Conservation (phyloP, 2,888 invertebrate species). For the Enchytraeus crypticus region DNA sequence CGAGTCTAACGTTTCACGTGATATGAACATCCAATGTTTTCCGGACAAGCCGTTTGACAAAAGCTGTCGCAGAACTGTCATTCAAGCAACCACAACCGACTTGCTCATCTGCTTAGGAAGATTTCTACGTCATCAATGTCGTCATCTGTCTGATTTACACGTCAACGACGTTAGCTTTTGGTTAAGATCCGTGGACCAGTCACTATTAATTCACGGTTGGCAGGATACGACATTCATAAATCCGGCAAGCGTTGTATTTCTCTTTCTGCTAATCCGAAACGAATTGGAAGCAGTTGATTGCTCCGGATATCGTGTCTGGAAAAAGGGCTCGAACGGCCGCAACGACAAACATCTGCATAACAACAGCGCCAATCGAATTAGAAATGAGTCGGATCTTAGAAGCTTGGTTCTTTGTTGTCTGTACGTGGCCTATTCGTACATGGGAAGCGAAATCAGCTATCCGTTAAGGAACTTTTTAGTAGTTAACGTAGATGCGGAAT, state of each 20-base stretch:
- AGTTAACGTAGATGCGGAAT: not conserved
- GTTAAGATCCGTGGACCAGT: not conserved
- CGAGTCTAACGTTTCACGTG: not conserved
- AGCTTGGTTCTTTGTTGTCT: not conserved
- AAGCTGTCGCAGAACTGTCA: not conserved
- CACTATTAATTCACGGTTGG: slow-evolving; percentile 7
- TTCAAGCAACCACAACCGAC: not conserved
- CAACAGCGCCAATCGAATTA: not conserved
- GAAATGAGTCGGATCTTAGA: not conserved
- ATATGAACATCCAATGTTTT: not conserved
- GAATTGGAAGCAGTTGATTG: not conserved
- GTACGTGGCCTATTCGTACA: not conserved
- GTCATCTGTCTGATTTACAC: not conserved
- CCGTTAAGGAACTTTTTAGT: not conserved
- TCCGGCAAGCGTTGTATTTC: slow-evolving; percentile 15
- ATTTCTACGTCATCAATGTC: not conserved
- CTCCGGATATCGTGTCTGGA: not conserved
- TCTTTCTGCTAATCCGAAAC: slow-evolving; percentile 12
- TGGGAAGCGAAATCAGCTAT: not conserved
- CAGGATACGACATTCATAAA: slow-evolving; percentile 15
- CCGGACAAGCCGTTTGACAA: not conserved
- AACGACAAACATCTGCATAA: no score
- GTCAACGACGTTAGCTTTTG: not conserved
- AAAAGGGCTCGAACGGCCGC: no score
- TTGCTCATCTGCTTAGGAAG: not conserved